Percentiles rank a stretch among this genome's conserved stretches.
Conservation (phyloP, 2,113 vertebrate species). For the Nycticebus coucang region DNA sequence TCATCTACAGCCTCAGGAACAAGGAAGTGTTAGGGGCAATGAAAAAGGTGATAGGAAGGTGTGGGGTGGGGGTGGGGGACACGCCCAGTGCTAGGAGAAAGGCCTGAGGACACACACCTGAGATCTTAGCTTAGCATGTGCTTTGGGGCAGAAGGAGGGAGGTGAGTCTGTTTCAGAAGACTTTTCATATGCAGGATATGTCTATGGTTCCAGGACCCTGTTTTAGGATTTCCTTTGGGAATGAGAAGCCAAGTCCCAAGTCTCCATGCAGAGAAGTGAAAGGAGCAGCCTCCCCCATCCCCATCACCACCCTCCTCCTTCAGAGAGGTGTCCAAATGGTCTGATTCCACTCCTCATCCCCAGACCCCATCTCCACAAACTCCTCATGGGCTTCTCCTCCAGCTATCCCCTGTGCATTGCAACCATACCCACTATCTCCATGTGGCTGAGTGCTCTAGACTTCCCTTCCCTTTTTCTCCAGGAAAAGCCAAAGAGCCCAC, state of each 20-base stretch:
- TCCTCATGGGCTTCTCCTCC: background rate
- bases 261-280: background rate
- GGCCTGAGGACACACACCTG: background rate
- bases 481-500: background rate
- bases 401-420: background rate
- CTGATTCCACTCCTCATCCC: background rate
- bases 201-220: background rate
- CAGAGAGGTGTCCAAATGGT: background rate
- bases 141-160: background rate
- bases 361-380: background rate
- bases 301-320: background rate
- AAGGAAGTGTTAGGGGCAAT: conserved; percentile 60
- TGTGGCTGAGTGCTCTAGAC: background rate
- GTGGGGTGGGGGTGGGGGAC: background rate
- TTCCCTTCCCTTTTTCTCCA: background rate
- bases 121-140: background rate
- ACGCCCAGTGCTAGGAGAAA: background rate
- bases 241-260: background rate
- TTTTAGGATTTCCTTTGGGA: background rate
- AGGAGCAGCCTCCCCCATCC: background rate
- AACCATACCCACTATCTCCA: background rate
- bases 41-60: conserved; percentile 30
- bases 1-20: conserved; percentile 69
- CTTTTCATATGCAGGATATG: background rate
- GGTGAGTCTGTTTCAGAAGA: background rate